Conservation (phyloP, 2,113 vertebrate species). For the Calyptomena viridis region DNA sequence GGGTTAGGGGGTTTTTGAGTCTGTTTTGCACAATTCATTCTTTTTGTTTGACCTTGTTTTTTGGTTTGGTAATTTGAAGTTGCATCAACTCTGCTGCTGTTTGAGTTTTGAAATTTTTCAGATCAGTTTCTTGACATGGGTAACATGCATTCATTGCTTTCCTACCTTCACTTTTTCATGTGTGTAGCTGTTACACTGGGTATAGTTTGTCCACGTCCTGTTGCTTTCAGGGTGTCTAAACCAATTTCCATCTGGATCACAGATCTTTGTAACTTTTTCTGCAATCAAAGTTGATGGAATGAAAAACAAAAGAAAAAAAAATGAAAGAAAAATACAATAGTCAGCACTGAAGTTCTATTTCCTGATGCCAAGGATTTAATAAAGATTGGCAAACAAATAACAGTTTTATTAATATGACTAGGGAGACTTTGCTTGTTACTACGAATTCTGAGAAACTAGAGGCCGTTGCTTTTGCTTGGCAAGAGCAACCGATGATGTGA, state of each 20-base stretch:
- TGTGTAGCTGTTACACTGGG: constrained; percentile 84
- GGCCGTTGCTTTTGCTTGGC: constrained; percentile 2
- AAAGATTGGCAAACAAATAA: not conserved
- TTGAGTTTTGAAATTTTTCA: not conserved
- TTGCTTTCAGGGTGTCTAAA: constrained; percentile 93
- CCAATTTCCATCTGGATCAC: constrained; percentile 87
- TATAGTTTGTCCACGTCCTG: constrained; percentile 95
- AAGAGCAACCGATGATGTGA: not conserved
- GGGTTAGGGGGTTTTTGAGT: not conserved
- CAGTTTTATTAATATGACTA: constrained; percentile 30
- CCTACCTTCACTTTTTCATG: constrained; percentile 85
- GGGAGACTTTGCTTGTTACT: not conserved
- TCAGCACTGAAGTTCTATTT: constrained; percentile 10
- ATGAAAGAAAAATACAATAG: not conserved
- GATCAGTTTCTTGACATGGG: not conserved
- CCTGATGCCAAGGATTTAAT: not conserved
- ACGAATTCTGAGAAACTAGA: constrained; percentile 34
- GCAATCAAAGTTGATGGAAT: not conserved
- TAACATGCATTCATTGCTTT: not conserved
- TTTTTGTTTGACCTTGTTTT: not conserved
- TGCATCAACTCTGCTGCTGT: not conserved
- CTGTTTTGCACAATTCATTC: not conserved
- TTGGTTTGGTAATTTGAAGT: not conserved
- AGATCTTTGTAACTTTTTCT: constrained; percentile 96
- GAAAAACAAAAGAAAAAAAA: not conserved